Percentiles rank a stretch among this genome's conserved stretches.
These are phyloP conservation scores for Ophthalmolycus amberensis DNA, from an alignment of 2,113 vertebrate genomes.

Conservation along the genomic window DNA sequence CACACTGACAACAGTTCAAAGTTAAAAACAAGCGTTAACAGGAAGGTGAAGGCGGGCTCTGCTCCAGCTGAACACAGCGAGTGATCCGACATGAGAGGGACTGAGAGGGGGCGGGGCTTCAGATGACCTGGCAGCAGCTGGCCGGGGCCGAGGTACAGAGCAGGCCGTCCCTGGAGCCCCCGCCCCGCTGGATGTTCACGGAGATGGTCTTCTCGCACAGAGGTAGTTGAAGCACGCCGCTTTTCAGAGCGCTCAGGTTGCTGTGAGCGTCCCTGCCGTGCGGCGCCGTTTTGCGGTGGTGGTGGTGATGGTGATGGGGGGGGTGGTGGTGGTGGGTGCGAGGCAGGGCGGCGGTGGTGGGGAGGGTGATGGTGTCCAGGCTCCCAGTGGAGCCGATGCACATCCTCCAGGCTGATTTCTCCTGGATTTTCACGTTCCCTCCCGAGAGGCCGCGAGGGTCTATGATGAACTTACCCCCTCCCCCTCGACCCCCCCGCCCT, in stretches of 20 bases:
- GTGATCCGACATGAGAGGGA: too few species aligned
- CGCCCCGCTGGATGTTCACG: constrained; percentile 93
- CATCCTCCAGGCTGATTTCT: constrained; percentile 95
- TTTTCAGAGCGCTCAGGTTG: constrained; percentile 89
- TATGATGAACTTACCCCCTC: constrained; percentile 85
- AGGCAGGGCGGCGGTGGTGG: constrained; percentile 56
- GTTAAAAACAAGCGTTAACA: constrained; percentile 27
- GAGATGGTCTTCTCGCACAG: constrained; percentile 99
- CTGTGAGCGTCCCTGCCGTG: constrained; percentile 62
- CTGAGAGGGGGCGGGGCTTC: not conserved
- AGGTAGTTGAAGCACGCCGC: constrained; percentile 96
- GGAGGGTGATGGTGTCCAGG: constrained; percentile 80
- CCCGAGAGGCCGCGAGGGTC: constrained; percentile 87
- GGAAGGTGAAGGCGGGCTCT: constrained; percentile 44
- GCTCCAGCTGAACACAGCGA: too few species aligned
- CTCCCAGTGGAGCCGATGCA: constrained; percentile 86
- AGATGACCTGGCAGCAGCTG: constrained; percentile 21
- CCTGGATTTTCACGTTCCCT: constrained; percentile 89
- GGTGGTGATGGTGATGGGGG: constrained; percentile 38
- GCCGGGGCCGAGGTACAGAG: not conserved
- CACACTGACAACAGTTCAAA: constrained; percentile 30
- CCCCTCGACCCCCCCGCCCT: constrained; percentile 26
- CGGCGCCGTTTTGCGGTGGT: constrained; percentile 42
- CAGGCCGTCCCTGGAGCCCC: constrained; percentile 87
- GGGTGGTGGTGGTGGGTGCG: constrained; percentile 53